phyloP scores from a whole-genome alignment of 2,113 vertebrate species.

The Orthonyx spaldingii region DNA sequence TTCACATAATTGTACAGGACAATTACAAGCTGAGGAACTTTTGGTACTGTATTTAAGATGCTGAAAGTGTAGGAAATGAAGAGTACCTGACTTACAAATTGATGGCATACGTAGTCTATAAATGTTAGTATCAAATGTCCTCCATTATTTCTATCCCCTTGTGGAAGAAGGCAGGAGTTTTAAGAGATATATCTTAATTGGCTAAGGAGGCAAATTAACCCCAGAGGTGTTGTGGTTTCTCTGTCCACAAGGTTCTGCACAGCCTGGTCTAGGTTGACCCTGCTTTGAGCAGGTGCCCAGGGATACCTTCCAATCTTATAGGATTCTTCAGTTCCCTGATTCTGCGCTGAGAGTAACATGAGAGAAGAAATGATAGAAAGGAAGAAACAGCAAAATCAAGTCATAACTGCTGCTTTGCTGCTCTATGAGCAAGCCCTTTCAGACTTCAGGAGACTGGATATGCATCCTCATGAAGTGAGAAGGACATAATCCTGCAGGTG shows the following conservation, averaged over 20 bases:
- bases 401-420: neutral
- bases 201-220: neutral
- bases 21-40: neutral
- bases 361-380: neutral
- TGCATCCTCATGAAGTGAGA: neutral
- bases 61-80: neutral
- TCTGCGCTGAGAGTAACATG: neutral
- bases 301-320: neutral
- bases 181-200: neutral
- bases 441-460: neutral
- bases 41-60: neutral
- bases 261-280: neutral
- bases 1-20: neutral
- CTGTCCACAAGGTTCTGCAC: neutral
- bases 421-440: neutral
- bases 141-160: neutral
- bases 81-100: neutral
- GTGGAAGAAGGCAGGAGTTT: neutral
- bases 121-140: neutral
- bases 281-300: neutral
- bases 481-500: neutral
- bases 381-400: neutral
- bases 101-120: fast-evolving
- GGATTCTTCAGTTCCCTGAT: neutral
- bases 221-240: neutral